Conservation (phyloP, 2,888 invertebrate species). For the Dioctria linearis region DNA sequence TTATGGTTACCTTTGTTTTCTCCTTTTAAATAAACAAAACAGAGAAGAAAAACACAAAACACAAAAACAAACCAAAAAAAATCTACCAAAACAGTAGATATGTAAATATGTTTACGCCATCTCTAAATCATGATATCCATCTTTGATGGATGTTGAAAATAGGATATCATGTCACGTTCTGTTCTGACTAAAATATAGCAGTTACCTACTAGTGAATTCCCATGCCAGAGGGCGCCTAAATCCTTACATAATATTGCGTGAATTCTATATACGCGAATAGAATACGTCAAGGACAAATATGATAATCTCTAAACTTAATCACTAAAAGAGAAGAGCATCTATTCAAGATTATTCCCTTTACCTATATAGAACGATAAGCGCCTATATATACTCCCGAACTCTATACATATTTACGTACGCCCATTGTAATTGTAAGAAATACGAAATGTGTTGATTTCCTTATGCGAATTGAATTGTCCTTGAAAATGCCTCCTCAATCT, state of each 20-base stretch:
- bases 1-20: too few species aligned
- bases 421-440: background rate
- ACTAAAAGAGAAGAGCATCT: background rate
- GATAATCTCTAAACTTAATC: background rate
- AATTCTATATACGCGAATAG: background rate
- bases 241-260: too few species aligned
- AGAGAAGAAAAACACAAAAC: too few species aligned
- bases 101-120: background rate
- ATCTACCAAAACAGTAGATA: too few species aligned
- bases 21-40: too few species aligned
- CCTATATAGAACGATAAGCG: background rate
- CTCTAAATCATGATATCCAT: constrained; percentile 33
- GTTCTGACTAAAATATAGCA: constrained; percentile 1
- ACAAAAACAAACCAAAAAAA: too few species aligned
- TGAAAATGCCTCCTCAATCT: background rate
- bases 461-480: constrained; percentile 12
- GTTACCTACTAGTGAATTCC: background rate
- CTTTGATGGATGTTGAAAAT: constrained; percentile 26
- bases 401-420: too few species aligned
- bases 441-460: background rate
- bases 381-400: background rate
- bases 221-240: too few species aligned
- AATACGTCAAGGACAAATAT: constrained; percentile 1
- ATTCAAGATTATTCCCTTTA: background rate
- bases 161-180: constrained; percentile 27